Base-by-base conservation (phyloP, 2,888 invertebrate genomes). In the Malachius bipustulatus region DNA sequence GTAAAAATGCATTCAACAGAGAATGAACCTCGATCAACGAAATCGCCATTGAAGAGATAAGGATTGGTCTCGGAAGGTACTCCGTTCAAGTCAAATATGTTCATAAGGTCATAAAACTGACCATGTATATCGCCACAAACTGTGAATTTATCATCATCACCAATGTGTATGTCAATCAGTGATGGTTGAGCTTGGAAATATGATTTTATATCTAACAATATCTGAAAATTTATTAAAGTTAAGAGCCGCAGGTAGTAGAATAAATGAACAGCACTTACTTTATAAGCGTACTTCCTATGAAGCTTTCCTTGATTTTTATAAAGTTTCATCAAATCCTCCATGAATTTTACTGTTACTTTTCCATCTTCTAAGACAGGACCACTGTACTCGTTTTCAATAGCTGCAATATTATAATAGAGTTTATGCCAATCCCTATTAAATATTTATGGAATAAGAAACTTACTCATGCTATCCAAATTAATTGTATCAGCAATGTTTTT, bases 121-220 rank as follows among this genome's bases (percentile, higher is more conserved):
- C 98, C 98, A 60, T 99, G 98, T 47, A 98, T 89, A 63, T 98
- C 97, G 8, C 97, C 97, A 62, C 97, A 98, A 33, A 98, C 85
- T 27, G 97, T 98, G 63, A 98, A 97, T 65, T 96, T 94, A 40
- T 77, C 71, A 16, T 82, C 77, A 52, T 83, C 82, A 2, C 80
- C 79, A 46, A 98, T 85, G 42, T 70, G 71, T 36, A 99, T 84
- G 58, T 97, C 88, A 2, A 98, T 77, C 46, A 99, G 66, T 6
- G 93, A 83, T 14, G 91, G 84, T 56, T 84, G 85, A 35, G 71
- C 72, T 66, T 78, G 78, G 52, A 96, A 80, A 59, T 81, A 82
- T 9, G 75, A 66, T 63, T 89, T 89, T 9, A 91, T 78, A 52
- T 94, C 90, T 47, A 94, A 69, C 44, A 98, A 70, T 54, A 98